A percentile compares a stretch with the other conserved stretches of the same genome.
These are phyloP conservation scores for Chrysolina haemoptera DNA, from an alignment of 2,888 invertebrate species.

Conservation along the genomic window DNA sequence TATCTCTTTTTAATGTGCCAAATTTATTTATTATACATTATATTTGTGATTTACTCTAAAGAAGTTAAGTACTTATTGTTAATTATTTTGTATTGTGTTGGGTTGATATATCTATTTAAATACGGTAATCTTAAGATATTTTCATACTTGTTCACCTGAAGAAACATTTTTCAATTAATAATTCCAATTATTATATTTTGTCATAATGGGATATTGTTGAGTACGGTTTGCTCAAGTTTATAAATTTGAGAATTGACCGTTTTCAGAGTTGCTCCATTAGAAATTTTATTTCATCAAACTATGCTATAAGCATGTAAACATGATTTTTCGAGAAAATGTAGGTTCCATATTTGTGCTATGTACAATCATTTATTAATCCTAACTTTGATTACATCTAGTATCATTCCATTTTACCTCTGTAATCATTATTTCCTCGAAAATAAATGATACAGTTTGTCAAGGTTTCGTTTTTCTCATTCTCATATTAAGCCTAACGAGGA, in stretches of 20 bases:
- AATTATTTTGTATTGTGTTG: no score
- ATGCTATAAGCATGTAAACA: constrained; percentile 46
- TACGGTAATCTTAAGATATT: no score
- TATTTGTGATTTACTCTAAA: no score
- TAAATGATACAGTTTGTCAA: constrained; percentile 65
- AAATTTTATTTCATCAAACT: constrained; percentile 40
- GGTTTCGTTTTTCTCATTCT: constrained; percentile 19
- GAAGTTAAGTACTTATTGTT: no score
- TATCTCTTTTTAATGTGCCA: no score
- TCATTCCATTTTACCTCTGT: constrained; percentile 51
- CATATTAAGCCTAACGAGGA: constrained; percentile 31
- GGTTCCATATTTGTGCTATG: constrained; percentile 60
- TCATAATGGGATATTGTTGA: background rate
- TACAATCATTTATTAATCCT: constrained; percentile 62
- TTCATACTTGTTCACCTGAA: no score
- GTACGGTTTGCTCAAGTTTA: background rate
- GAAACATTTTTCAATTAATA: no score
- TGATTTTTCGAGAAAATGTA: constrained; percentile 42
- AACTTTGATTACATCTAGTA: constrained; percentile 52
- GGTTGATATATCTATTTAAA: no score
- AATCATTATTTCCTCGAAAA: constrained; percentile 62
- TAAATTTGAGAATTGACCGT: background rate
- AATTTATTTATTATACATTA: no score
- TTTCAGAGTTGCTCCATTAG: constrained; percentile 23
- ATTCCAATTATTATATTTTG: background rate